Base-by-base conservation (phyloP, 2,797 vertebrate species). In the Nyctalus aviator region DNA sequence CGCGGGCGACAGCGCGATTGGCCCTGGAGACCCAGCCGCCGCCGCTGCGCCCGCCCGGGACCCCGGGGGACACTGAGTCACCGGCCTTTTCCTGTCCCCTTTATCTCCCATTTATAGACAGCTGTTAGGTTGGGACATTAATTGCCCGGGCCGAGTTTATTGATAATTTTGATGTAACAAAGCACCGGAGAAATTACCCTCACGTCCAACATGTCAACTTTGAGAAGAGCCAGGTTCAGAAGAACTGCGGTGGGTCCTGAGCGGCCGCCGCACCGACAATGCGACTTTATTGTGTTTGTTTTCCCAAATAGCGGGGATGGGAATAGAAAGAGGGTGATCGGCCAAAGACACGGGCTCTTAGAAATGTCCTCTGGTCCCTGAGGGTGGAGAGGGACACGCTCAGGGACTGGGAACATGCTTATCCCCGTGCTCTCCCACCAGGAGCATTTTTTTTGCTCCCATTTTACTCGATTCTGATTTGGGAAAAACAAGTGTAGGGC, bases 101-200 rank as follows among this genome's bases (percentile, higher is more conserved):
- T 95, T 90, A 94, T 94, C 94, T 96, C 72, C 14, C 6, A 73
- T 93, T 97, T 95, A 96, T 88, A 93, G 90, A 96, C 94, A 94
- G 95, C 85, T 21, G 93, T 92, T 95, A 93, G 95, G 91, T 95
- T 71, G 96, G 95, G 72, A 68, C 94, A 95, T 95, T 95, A 95
- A 97, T 96, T 97, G 96, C 94, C 78, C 23, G 2, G 95, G 77
- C 3, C 4, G 62, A 94, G 94, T 93, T 96, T 97, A 96, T 95
- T 95, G 97, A 96, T 97, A 95, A 97, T 97, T 96, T 94, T 86
- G 83, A 92, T 95, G 97, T 97, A 97, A 96, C 79, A 95, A 88
- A 96, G 96, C 97, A 93, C 86, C 48, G 68, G 84, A 96, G 94
- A 96, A 98, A 97, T 96, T 91, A 95, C 94, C 96, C 96, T 89